These are phyloP conservation scores for Cydia pomonella DNA, from an alignment of 1,140 invertebrate genomes.

Conservation along the genomic window DNA sequence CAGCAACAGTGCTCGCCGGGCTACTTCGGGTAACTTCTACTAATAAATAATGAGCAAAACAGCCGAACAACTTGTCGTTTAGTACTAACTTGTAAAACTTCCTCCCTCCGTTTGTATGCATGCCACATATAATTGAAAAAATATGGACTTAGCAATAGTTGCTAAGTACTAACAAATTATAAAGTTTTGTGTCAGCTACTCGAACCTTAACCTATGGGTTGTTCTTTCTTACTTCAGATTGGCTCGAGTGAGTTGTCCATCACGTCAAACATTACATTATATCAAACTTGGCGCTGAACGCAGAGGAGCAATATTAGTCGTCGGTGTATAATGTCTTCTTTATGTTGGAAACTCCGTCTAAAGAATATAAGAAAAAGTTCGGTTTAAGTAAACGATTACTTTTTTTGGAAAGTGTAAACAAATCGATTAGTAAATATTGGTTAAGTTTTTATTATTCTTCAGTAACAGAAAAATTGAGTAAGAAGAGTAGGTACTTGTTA, in stretches of 20 bases:
- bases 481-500: too few relatives aligned
- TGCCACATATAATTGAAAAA: not conserved
- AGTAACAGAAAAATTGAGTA: too few relatives aligned
- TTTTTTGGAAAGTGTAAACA: not conserved
- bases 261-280: not conserved
- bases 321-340: not conserved
- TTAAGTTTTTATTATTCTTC: not conserved
- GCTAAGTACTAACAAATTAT: not conserved
- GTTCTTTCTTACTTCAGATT: not conserved
- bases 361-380: not conserved
- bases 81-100: not conserved
- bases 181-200: not conserved
- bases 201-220: not conserved
- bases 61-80: slow-evolving; percentile 1
- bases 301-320: not conserved
- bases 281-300: not conserved
- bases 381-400: not conserved
- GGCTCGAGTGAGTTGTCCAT: not conserved
- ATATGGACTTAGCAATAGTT: not conserved
- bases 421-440: not conserved
- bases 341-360: not conserved
- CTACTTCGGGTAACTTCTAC: not conserved
- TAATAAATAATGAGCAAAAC: slow-evolving; percentile 17
- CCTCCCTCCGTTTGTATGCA: not conserved
- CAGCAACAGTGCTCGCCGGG: not conserved